These are phyloP conservation scores for Atta cephalotes DNA, from an alignment of 1,140 invertebrate species.

Conservation along the genomic window DNA sequence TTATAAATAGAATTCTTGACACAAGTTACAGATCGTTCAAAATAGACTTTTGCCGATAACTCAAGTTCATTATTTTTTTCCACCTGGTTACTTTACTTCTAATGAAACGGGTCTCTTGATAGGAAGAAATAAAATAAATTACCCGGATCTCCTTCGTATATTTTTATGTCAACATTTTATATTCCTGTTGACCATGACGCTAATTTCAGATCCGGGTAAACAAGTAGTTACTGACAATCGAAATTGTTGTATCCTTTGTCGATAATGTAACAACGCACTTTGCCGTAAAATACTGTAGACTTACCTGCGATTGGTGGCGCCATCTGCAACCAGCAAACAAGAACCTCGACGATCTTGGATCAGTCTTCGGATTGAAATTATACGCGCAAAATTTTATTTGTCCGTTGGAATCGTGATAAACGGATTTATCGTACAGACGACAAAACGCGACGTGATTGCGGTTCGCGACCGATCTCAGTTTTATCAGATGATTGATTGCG, in stretches of 20 bases:
- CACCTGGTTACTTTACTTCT: neutral
- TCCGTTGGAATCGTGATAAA: neutral
- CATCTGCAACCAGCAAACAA: neutral
- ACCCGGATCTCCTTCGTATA: neutral
- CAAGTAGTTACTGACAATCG: neutral
- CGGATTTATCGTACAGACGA: neutral
- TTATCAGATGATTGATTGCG: neutral
- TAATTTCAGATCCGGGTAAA: neutral
- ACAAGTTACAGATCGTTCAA: neutral
- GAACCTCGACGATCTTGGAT: neutral
- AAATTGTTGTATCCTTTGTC: neutral
- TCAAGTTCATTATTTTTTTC: neutral
- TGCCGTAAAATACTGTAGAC: neutral
- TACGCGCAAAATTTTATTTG: neutral
- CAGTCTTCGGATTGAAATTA: neutral
- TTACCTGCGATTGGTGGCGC: slow-evolving; percentile 8
- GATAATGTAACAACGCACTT: slow-evolving; percentile 6
- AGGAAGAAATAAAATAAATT: neutral
- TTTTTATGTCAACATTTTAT: neutral
- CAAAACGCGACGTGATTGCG: neutral
- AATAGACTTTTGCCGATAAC: neutral
- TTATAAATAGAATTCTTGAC: neutral
- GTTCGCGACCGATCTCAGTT: neutral
- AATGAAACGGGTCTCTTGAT: neutral
- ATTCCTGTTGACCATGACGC: neutral